Evolutionary conservation across 2,888 invertebrate species (phyloP).

Genomic region (Xiphydria camelus): DNA sequence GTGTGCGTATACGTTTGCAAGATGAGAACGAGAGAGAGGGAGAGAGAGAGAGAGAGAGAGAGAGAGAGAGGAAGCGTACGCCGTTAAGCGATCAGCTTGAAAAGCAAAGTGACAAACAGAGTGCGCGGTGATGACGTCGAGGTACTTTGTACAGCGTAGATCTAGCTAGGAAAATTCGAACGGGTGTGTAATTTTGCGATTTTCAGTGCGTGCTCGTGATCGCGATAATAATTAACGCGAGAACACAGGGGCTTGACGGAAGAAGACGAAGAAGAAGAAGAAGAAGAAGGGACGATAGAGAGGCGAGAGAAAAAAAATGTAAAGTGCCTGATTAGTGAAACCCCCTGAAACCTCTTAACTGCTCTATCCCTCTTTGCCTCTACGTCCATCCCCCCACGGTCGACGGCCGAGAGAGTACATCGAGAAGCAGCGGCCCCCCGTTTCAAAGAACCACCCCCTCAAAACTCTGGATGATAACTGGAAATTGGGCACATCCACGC

Average conservation of each 20-base stretch:
- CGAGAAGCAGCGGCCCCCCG: too few relatives aligned
- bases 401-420: too few relatives aligned
- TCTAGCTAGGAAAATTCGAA: slow-evolving; percentile 12
- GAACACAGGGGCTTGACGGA: slow-evolving; percentile 12
- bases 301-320: slow-evolving; percentile 33
- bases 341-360: slow-evolving; percentile 40
- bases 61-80: background rate
- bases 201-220: slow-evolving; percentile 21
- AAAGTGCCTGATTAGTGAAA: slow-evolving; percentile 56
- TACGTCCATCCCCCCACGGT: slow-evolving; percentile 8
- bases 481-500: too few relatives aligned
- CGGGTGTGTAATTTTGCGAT: slow-evolving; percentile 20
- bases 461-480: too few relatives aligned
- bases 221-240: slow-evolving; percentile 13
- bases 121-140: background rate
- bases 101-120: background rate
- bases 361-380: slow-evolving; percentile 28
- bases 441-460: too few relatives aligned
- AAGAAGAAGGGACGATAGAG: slow-evolving; percentile 17
- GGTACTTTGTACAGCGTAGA: slow-evolving; percentile 2
- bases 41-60: slow-evolving; percentile 5
- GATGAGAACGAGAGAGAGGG: slow-evolving; percentile 15
- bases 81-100: too few relatives aligned
- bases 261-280: slow-evolving; percentile 19
- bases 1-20: background rate